phyloP scores from a whole-genome alignment of 2,797 vertebrate species.

The Parambassis ranga region DNA sequence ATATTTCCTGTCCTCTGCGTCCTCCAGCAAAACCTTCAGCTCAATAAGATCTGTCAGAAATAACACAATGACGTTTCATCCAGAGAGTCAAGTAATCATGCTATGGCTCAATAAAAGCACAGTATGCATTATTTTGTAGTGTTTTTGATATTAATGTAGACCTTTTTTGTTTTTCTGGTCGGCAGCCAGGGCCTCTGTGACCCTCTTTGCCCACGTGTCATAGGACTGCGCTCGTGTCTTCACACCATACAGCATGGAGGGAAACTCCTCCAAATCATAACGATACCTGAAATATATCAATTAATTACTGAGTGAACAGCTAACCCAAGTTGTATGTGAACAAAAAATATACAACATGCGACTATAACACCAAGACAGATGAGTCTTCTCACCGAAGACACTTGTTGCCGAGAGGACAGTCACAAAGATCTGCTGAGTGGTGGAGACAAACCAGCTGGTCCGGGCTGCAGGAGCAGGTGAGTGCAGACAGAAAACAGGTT shows the following conservation, averaged over 20 bases:
- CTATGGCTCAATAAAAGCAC: too few species aligned
- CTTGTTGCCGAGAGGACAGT: conserved; percentile 89
- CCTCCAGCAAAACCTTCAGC: conserved; percentile 94
- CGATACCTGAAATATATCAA: conserved; percentile 83
- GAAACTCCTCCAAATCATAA: conserved; percentile 94
- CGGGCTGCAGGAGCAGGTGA: conserved; percentile 92
- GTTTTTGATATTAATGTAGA: conserved; percentile 32
- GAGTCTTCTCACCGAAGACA: conserved; percentile 93
- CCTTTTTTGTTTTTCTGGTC: conserved; percentile 97
- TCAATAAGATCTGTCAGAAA: conserved; percentile 89
- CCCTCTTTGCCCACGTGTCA: conserved; percentile 94
- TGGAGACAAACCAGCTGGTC: conserved; percentile 94
- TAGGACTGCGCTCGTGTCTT: conserved; percentile 96
- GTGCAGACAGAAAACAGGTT: conserved; percentile 96
- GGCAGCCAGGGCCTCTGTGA: conserved; percentile 91
- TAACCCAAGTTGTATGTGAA: too few species aligned
- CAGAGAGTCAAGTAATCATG: not conserved
- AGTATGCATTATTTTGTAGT: too few species aligned
- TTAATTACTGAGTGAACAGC: too few species aligned
- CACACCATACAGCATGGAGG: conserved; percentile 92
- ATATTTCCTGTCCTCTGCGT: conserved; percentile 97
- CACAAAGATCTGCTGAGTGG: conserved; percentile 88
- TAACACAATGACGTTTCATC: not conserved
- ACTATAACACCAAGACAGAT: too few species aligned
- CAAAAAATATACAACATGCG: too few species aligned